Evolutionary conservation across 2,797 vertebrate genomes (phyloP), one percentile per base, ranked within the genome.

Genomic region (Mallotus villosus): DNA sequence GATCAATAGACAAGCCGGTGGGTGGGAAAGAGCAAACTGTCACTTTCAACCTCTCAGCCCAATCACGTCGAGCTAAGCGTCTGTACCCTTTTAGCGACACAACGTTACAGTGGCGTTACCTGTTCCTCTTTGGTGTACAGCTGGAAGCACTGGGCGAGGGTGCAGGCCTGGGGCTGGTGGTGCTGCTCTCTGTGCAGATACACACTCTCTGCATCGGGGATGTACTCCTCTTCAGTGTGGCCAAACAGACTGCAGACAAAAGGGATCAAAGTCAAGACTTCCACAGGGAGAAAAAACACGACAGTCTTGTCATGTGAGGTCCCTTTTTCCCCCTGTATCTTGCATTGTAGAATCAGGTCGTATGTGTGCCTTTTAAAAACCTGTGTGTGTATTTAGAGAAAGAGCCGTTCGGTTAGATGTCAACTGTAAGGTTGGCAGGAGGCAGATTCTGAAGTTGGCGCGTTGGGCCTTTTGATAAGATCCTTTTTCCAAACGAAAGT

Each of bases 81-180:
- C 51, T 55, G 51, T 16, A n/a, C 2, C 16, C 51, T 58, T 17
- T 7, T 29, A 12, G 34, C 63, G 9, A 41, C 8, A 8, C 34
- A 11, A 11, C 34, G 6, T 37, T 37, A 4, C 27, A 29, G 27
- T 22, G 37, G 32, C 9, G 41, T 46, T 49, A 22, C 64, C n/a
- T 9, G 64, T 37, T 29, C 29, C 29, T 25, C 29, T 29, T 16
- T 55, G 24, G 66, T 99, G 93, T 99, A 99, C 63, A 99, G 96
- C 83, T 98, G 97, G 85, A 99, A 97, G 90, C 98, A 99, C 91
- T 99, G 97, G 77, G 97, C 94, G 21, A 99, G 94, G 77, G 94
- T 97, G 93, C 97, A 99, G 78, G 93, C 95, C 87, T 98, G 98
- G 7, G 98, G 97, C 87, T 99, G 97, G 65, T 96, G 96, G 81